Percentiles rank a stretch among this genome's conserved stretches.
These are phyloP conservation scores for Ataeniobius toweri DNA, from an alignment of 2,797 vertebrate genomes.

Conservation along the genomic window DNA sequence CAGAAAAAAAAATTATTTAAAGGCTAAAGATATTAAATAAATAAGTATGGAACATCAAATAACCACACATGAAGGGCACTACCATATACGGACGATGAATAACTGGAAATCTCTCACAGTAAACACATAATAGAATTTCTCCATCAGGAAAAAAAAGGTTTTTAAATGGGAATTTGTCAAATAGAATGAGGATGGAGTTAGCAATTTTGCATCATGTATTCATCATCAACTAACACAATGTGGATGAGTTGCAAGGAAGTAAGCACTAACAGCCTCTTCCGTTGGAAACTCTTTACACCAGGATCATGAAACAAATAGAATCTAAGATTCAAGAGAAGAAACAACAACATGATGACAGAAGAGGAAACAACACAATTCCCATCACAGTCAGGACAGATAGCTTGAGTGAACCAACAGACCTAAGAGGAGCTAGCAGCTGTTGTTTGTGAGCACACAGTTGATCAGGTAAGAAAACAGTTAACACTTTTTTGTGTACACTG, in stretches of 20 bases:
- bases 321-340: not conserved
- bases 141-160: too few species aligned
- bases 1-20: not conserved
- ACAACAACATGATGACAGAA: not conserved
- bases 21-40: not conserved
- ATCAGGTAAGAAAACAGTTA: too few species aligned
- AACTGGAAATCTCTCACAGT: not conserved
- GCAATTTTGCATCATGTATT: not conserved
- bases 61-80: not conserved
- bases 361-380: not conserved
- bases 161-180: not conserved
- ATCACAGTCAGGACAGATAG: too few species aligned
- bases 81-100: not conserved
- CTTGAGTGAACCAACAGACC: too few species aligned
- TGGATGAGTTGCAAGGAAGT: not conserved
- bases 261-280: not conserved
- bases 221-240: not conserved
- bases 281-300: not conserved
- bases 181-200: not conserved
- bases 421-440: too few species aligned
- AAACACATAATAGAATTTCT: not conserved
- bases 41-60: not conserved
- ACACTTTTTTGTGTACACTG: too few species aligned
- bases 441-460: too few species aligned
- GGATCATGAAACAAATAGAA: not conserved